phyloP scores from a whole-genome alignment of 2,113 vertebrate genomes.

The Capra hircus region DNA sequence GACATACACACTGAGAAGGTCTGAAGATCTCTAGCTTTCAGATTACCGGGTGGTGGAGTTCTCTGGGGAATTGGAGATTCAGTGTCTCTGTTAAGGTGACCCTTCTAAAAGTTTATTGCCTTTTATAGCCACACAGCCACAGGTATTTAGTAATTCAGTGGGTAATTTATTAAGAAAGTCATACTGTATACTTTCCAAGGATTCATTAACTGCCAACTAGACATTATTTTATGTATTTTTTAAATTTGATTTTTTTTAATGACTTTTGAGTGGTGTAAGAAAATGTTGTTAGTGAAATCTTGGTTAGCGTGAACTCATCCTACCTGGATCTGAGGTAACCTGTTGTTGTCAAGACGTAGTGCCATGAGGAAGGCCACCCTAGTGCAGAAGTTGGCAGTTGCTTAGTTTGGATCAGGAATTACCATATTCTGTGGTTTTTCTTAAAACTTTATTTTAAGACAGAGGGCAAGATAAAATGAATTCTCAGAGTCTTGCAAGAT shows the following conservation, averaged over 20 bases:
- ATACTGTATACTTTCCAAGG: background rate
- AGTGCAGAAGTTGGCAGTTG: background rate
- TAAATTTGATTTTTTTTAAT: background rate
- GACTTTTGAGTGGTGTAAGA: background rate
- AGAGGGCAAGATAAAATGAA: background rate
- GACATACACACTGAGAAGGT: background rate
- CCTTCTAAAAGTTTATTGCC: background rate
- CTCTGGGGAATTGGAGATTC: background rate
- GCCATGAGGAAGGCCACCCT: background rate
- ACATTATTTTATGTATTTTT: background rate
- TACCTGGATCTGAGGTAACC: background rate
- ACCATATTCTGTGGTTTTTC: background rate
- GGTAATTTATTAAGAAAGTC: background rate
- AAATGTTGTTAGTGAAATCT: background rate
- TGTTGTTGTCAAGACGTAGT: background rate
- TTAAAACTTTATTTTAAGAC: constrained; percentile 2
- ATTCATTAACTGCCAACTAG: background rate
- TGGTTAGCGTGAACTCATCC: background rate
- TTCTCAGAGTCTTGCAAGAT: background rate
- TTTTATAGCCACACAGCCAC: background rate
- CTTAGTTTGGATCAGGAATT: background rate
- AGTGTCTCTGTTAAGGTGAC: background rate
- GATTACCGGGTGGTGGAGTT: background rate
- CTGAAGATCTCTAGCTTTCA: background rate
- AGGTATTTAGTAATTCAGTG: background rate